Base-by-base conservation (phyloP, 2,888 invertebrate genomes). In the Noctua fimbriata region DNA sequence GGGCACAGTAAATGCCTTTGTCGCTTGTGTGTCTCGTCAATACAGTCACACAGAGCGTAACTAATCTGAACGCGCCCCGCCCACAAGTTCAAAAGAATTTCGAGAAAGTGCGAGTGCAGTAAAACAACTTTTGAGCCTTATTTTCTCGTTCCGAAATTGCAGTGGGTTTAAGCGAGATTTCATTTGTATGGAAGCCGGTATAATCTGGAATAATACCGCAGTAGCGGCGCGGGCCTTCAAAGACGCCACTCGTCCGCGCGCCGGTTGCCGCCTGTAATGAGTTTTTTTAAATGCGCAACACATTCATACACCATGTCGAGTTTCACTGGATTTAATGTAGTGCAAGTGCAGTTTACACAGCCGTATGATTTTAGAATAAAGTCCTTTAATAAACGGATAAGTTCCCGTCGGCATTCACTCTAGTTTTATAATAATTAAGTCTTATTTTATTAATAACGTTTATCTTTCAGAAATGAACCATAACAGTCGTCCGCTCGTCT, bases 121-220 rank as follows among this genome's bases (percentile, higher is more conserved):
- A 94, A 95, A 95, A 95, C 93, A 95, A 95, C 94, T 94, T 95
- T 93, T 94, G 93, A 95, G 95, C 94, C 95, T 95, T 96, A 96
- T 96, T 96, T 96, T 92, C 95, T 95, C 95, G 94, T 95, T 95
- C 94, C 95, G 93, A 96, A 96, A 96, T 95, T 96, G 96, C 96
- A 96, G 95, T 95, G 95, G 94, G 93, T 96, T 96, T 96, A 96
- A 96, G 96, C 94, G 96, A 96, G 96, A 96, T 96, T 96, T 97
- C 96, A 96, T 96, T 97, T 96, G 96, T 96, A 96, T 96, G 93
- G 95, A 94, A 95, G 95, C 95, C 92, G 94, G 95, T 92, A 96
- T 97, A 97, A 96, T 96, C 96, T 96, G 95, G 94, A 96, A 96
- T 96, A 96, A 97, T 97, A 95, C 96, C 93, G 95, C 95, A 94